Percentiles rank a stretch among this genome's conserved stretches.
These are phyloP conservation scores for Syngnathus floridae DNA, from an alignment of 2,113 vertebrate species.

Conservation along the genomic window DNA sequence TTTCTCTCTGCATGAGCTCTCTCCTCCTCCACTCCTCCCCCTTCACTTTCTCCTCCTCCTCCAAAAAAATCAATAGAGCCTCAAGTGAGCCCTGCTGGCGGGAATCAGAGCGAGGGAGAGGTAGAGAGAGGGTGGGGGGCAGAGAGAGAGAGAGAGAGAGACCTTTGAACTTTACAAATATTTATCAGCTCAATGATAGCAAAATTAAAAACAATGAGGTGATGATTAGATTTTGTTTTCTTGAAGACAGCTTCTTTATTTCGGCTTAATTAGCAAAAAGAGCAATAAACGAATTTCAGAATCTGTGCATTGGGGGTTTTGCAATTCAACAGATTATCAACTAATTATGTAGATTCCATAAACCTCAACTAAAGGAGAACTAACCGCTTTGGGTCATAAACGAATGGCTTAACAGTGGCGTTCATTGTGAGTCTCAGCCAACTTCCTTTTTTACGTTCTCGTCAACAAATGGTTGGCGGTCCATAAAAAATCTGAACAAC, in stretches of 20 bases:
- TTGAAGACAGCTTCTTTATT: not conserved
- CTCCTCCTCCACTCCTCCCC: slow-evolving; percentile 31
- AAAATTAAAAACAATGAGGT: no score
- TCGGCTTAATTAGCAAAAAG: not conserved
- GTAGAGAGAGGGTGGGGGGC: not conserved
- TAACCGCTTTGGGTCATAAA: slow-evolving; percentile 11
- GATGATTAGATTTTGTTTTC: not conserved
- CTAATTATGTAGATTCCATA: not conserved
- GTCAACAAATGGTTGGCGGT: not conserved
- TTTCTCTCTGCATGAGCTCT: slow-evolving; percentile 31
- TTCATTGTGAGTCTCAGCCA: slow-evolving; percentile 4
- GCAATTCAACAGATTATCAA: not conserved
- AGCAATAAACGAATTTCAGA: not conserved
- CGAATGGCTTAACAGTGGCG: slow-evolving; percentile 24
- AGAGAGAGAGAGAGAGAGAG: not conserved
- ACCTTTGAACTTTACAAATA: not conserved
- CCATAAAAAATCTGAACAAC: no score
- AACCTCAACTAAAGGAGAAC: not conserved
- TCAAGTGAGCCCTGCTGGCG: slow-evolving; percentile 62
- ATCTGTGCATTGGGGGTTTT: not conserved
- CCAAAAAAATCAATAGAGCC: slow-evolving; percentile 65
- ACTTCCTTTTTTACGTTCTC: not conserved
- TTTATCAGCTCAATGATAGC: not conserved
- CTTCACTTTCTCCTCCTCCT: slow-evolving; percentile 34
- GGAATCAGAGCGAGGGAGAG: slow-evolving; percentile 39